These are phyloP conservation scores for Fukomys damarensis DNA, from an alignment of 2,113 vertebrate genomes.

Conservation along the genomic window DNA sequence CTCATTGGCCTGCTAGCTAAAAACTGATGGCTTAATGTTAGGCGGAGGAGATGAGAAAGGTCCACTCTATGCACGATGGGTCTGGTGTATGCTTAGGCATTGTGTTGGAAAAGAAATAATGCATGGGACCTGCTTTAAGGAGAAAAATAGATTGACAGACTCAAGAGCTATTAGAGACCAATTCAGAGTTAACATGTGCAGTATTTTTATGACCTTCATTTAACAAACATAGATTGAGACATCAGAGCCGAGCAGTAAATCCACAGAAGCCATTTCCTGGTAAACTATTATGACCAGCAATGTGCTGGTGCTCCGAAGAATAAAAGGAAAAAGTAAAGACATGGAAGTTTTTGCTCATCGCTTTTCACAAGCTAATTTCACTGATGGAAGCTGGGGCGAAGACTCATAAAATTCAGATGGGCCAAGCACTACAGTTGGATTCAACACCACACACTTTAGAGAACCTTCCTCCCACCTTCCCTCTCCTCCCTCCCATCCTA, in stretches of 20 bases:
- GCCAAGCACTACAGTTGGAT: background rate
- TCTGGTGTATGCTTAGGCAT: background rate
- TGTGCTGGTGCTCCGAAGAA: background rate
- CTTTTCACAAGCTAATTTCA: background rate
- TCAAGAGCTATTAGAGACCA: background rate
- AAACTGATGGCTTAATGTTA: conserved; percentile 29
- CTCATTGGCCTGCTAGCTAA: conserved; percentile 52
- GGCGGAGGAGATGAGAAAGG: background rate
- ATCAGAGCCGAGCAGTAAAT: background rate
- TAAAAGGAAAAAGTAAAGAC: background rate
- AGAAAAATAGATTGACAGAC: background rate
- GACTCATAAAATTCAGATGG: background rate
- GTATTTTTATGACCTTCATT: background rate
- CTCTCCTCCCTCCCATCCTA: background rate
- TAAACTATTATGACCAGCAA: background rate
- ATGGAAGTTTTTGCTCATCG: background rate
- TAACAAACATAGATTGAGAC: background rate
- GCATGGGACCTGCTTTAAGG: background rate
- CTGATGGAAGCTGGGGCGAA: background rate
- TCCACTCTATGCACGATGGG: background rate
- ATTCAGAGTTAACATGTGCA: background rate
- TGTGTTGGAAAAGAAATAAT: background rate
- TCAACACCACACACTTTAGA: background rate
- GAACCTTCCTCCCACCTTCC: background rate
- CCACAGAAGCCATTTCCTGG: background rate